Evolutionary conservation across 2,797 vertebrate species (phyloP).

Genomic region (Benthosema pterotum): DNA sequence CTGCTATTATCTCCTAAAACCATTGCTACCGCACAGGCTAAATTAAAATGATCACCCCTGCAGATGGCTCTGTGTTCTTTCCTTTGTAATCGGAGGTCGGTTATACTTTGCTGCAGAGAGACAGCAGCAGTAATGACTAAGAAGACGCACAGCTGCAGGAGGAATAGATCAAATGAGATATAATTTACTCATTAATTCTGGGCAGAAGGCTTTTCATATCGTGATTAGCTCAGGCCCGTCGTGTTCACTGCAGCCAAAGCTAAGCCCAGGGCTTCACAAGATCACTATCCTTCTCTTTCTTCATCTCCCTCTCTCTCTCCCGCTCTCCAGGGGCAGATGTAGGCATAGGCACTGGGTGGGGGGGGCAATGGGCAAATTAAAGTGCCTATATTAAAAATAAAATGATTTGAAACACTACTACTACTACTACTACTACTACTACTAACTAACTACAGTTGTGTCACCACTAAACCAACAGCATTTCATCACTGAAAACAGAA

Average conservation of each 20-base stretch:
- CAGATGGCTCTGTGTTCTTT: background rate
- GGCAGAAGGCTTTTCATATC: conserved; percentile 1
- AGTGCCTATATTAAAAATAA: too few species aligned
- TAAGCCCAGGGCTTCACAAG: background rate
- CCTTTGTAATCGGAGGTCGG: background rate
- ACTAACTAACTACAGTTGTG: too few species aligned
- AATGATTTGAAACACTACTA: too few species aligned
- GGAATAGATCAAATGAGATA: conserved; percentile 7
- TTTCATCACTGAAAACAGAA: too few species aligned
- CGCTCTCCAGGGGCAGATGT: too few species aligned
- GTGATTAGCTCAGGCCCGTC: background rate
- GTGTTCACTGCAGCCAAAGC: conserved; percentile 11
- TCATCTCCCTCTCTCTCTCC: conserved; percentile 3
- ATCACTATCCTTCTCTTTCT: background rate
- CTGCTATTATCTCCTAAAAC: too few species aligned
- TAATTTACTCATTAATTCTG: conserved; percentile 8
- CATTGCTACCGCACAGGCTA: too few species aligned
- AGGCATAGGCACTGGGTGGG: too few species aligned
- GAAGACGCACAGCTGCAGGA: background rate
- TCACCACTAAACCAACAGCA: too few species aligned
- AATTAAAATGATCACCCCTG: too few species aligned
- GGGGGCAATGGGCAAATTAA: too few species aligned
- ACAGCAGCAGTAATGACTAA: background rate
- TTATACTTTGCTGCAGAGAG: background rate
- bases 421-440: too few species aligned